phyloP scores from a whole-genome alignment of 2,888 invertebrate genomes.

The Meiosimyza platycephala region DNA sequence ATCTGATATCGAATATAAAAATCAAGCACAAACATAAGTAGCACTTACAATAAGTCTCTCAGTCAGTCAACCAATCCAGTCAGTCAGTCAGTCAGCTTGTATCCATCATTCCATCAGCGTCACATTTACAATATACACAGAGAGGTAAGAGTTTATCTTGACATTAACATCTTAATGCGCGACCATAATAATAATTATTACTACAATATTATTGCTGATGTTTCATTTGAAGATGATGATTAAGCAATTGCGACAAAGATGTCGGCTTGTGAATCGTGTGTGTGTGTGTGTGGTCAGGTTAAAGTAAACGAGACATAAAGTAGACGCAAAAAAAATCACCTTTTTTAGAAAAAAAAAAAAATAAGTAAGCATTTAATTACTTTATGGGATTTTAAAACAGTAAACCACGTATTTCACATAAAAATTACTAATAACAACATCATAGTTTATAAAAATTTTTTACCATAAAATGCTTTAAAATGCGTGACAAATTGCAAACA shows the following conservation, averaged over 20 bases:
- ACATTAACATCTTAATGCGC: conserved; percentile 36
- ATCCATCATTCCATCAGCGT: too few relatives aligned
- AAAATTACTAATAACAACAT: not conserved
- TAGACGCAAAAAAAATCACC: not conserved
- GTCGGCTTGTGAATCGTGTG: conserved; percentile 2
- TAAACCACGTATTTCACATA: conserved; percentile 14
- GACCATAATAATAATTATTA: conserved; percentile 26
- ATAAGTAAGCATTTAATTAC: not conserved
- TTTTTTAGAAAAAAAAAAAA: conserved; percentile 4
- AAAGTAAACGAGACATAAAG: not conserved
- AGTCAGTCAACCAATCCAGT: too few relatives aligned
- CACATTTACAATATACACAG: too few relatives aligned
- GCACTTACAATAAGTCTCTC: too few relatives aligned
- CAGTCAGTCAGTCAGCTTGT: too few relatives aligned
- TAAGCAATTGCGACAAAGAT: conserved; percentile 21
- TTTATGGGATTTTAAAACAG: not conserved
- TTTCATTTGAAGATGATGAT: conserved; percentile 11
- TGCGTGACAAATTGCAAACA: conserved; percentile 1
- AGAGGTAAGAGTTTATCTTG: conserved; percentile 29
- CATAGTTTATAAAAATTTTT: too few relatives aligned
- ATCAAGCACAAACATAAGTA: too few relatives aligned
- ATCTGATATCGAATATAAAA: too few relatives aligned
- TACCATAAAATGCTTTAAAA: too few relatives aligned
- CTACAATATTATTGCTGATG: not conserved
- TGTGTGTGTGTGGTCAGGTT: conserved; percentile 25